Percentiles rank a stretch among this genome's conserved stretches.
These are phyloP conservation scores for Xylota sylvarum DNA, from an alignment of 2,888 invertebrate species.

Conservation along the genomic window DNA sequence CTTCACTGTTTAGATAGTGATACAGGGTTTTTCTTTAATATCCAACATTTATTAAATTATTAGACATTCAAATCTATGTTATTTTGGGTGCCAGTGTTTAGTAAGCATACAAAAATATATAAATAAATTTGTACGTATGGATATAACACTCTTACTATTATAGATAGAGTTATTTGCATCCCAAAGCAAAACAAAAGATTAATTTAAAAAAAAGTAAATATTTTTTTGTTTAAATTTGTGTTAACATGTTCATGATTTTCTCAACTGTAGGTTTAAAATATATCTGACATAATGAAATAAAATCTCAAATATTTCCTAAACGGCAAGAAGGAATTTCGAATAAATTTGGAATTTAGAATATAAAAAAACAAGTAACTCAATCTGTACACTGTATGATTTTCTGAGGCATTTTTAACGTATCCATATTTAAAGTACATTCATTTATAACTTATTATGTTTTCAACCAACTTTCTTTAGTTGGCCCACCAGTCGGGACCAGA, in stretches of 20 bases:
- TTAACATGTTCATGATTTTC: constrained; percentile 10
- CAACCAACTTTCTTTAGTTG: constrained; percentile 41
- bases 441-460: constrained; percentile 44
- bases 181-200: neutral
- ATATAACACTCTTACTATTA: constrained; percentile 19
- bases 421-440: constrained; percentile 54
- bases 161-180: constrained; percentile 34
- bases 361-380: constrained; percentile 49
- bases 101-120: constrained; percentile 47
- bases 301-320: constrained; percentile 23
- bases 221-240: constrained; percentile 17
- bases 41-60: constrained; percentile 60
- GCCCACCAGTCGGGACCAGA: constrained; percentile 75
- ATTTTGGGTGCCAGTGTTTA: constrained; percentile 44
- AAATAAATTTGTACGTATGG: constrained; percentile 43
- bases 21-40: constrained; percentile 27
- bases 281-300: constrained; percentile 32
- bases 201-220: constrained; percentile 7
- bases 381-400: constrained; percentile 47
- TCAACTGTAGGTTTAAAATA: constrained; percentile 17
- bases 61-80: constrained; percentile 48
- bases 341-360: constrained; percentile 26
- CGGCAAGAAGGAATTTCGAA: constrained; percentile 1
- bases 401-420: constrained; percentile 43
- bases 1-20: neutral